A percentile compares a stretch with the other conserved stretches of the same genome.
Conservation (phyloP, 2,888 invertebrate species). For the Andrena marginata region DNA sequence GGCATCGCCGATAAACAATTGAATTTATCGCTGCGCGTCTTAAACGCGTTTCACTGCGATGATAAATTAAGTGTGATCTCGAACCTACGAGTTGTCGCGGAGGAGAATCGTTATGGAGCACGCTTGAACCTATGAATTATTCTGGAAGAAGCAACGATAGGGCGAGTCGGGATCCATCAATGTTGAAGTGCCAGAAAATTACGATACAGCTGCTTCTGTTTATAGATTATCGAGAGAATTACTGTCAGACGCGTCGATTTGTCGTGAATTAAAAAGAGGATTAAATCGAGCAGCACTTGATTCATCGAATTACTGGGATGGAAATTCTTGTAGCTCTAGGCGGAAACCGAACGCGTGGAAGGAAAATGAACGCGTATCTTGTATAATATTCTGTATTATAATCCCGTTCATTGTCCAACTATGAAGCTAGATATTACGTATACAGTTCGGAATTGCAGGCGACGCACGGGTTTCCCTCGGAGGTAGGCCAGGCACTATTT, state of each 20-base stretch:
- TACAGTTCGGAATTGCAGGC: slow-evolving; percentile 9
- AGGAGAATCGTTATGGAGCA: background rate
- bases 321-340: no score
- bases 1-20: slow-evolving; percentile 24
- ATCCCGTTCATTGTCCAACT: background rate
- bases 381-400: no score
- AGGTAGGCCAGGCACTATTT: background rate
- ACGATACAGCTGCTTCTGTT: no score
- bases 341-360: no score
- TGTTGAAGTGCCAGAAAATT: no score
- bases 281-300: no score
- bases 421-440: background rate
- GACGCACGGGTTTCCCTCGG: background rate
- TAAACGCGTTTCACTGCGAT: background rate
- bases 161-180: no score
- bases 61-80: background rate
- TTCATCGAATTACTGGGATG: no score
- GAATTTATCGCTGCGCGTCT: slow-evolving; percentile 10
- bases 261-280: no score
- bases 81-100: background rate
- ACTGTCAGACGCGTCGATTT: no score
- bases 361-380: no score
- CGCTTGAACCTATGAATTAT: background rate
- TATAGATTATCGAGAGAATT: no score
- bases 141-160: background rate